These are phyloP conservation scores for Balanococcus diminutus DNA, from an alignment of 2,888 invertebrate genomes.

Conservation along the genomic window DNA sequence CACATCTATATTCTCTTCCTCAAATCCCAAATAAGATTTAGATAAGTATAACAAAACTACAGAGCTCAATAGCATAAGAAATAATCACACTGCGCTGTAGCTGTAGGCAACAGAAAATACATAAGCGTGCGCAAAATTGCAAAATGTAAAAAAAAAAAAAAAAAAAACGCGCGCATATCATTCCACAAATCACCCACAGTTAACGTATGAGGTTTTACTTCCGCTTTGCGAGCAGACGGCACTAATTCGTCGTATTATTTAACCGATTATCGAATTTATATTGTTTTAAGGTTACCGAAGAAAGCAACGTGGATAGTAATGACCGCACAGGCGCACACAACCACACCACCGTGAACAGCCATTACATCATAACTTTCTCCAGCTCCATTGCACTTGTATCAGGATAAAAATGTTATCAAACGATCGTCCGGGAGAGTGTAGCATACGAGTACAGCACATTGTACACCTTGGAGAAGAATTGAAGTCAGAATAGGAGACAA, in stretches of 20 bases:
- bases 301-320: constrained; percentile 42
- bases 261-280: constrained; percentile 49
- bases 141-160: not conserved
- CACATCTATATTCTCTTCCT: not conserved
- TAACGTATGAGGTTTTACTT: constrained; percentile 16
- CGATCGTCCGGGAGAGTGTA: not conserved
- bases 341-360: constrained; percentile 8
- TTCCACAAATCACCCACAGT: constrained; percentile 37
- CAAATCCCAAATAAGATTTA: constrained; percentile 4
- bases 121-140: not conserved
- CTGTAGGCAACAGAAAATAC: not conserved
- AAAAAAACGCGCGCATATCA: not conserved
- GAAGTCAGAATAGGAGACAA: not conserved
- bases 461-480: not conserved
- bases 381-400: constrained; percentile 46
- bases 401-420: not conserved
- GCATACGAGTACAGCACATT: not conserved
- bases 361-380: constrained; percentile 51
- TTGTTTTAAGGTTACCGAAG: constrained; percentile 48
- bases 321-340: not conserved
- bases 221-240: constrained; percentile 13
- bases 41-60: not conserved
- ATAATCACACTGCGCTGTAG: not conserved
- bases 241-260: constrained; percentile 46
- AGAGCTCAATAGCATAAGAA: not conserved